Evolutionary conservation across 1,140 invertebrate species (phyloP), one percentile per base, ranked within the genome.

Genomic region (Drosophila miranda): DNA sequence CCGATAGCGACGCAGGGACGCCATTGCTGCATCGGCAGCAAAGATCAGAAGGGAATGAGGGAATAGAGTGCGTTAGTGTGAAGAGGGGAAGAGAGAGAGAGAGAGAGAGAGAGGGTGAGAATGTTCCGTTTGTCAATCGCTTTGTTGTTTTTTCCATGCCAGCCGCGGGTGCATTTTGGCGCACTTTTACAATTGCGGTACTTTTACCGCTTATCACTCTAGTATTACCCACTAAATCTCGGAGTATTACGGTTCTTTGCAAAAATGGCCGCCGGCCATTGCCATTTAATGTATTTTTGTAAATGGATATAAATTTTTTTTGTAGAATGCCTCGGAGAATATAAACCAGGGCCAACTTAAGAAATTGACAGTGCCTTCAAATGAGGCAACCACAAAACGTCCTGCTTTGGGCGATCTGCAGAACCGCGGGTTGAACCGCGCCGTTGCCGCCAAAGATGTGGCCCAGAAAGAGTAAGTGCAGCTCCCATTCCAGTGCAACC

Each of bases 401-500:
- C 81, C 89, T 30, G 89, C 89, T 16, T 51, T 90, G 4, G 89
- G 89, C 34, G 89, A 90, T 48, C 41, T 90, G n/a, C 89, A 90
- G 30, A 90, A 90, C 78, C 81, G 88, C 28, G 89, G 75, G 26
- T 16, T 90, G 2, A 70, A 58, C n/a, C 75, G 87, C 16, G 60
- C 30, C 6, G 42, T 71, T 3, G 50, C 52, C 11, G 64, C 62
- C 13, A 89, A 90, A 26, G 82, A 90, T 60, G 86, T 66, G 8
- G 88, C 75, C 0, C 82, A 87, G 46, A 90, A 90, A 68, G 83
- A 90, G 89, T 90, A 53, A 89, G 84, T 81, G 26, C 6, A 23
- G 3, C 14, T 42, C 43, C 3, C 9, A 16, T 1, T 19, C 30
- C 9, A 2, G 13, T 2, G 30, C 9, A 9, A 21, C 11, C 8